phyloP scores from a whole-genome alignment of 1,140 invertebrate species.

The Nixonia krombeini region DNA sequence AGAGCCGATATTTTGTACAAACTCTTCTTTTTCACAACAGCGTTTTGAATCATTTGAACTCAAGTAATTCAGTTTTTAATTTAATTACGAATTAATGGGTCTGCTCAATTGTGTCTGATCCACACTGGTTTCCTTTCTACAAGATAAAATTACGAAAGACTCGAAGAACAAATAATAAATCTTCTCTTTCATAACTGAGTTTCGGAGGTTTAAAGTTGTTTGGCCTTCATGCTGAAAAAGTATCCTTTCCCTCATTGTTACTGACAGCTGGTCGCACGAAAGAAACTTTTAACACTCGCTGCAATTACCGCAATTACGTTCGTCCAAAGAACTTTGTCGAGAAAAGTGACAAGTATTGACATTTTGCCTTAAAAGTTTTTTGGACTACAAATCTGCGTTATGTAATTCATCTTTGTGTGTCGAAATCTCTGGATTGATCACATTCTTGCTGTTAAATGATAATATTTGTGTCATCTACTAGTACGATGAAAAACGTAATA shows the following conservation, averaged over 20 bases:
- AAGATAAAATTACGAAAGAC: neutral
- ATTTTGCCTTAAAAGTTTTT: neutral
- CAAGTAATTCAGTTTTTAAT: too few species aligned
- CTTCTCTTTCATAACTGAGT: neutral
- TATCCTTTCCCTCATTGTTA: slow-evolving; percentile 2
- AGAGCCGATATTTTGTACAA: too few species aligned
- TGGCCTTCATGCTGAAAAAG: neutral
- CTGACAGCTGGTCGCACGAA: neutral
- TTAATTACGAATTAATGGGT: too few species aligned
- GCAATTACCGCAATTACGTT: slow-evolving; percentile 7
- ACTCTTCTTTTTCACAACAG: too few species aligned
- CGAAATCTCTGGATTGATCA: too few species aligned
- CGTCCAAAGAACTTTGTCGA: neutral
- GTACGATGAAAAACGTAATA: too few species aligned
- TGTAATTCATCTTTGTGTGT: too few species aligned
- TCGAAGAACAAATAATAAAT: neutral
- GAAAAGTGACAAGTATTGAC: neutral
- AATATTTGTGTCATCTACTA: too few species aligned
- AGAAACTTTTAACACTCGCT: slow-evolving; percentile 1
- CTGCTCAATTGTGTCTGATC: neutral
- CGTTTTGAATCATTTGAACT: too few species aligned
- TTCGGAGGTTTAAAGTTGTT: slow-evolving; percentile 3
- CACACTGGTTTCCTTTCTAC: neutral
- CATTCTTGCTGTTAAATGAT: too few species aligned
- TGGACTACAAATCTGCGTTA: too few species aligned